Percentiles rank a stretch among this genome's conserved stretches.
Conservation (phyloP, 2,113 vertebrate genomes). For the Ophthalmolycus amberensis region DNA sequence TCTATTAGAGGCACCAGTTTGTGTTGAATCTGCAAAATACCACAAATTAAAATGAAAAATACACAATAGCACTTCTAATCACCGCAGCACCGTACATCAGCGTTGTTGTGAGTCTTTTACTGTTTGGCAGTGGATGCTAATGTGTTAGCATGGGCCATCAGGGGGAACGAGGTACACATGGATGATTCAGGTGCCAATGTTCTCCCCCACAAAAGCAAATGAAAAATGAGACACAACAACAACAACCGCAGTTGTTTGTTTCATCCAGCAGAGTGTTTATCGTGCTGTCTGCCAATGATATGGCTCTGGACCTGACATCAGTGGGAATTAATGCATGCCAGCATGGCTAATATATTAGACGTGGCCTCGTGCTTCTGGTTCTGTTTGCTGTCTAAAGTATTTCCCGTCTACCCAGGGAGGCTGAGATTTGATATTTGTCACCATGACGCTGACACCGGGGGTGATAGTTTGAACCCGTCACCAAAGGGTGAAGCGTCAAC, state of each 20-base stretch:
- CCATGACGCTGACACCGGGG: not conserved
- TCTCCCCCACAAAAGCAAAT: constrained; percentile 27
- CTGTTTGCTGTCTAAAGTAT: constrained; percentile 12
- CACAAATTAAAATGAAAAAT: not conserved
- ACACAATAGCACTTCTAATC: not conserved
- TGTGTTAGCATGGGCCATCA: constrained; percentile 23
- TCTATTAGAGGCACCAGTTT: not conserved
- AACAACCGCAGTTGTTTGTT: constrained; percentile 43
- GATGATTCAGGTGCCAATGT: constrained; percentile 24
- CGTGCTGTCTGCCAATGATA: constrained; percentile 25
- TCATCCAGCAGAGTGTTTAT: constrained; percentile 41
- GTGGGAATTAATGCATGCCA: constrained; percentile 29
- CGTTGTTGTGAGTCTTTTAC: constrained; percentile 12
- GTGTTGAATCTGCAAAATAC: not conserved
- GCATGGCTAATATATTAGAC: constrained; percentile 24
- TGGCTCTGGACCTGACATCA: constrained; percentile 34
- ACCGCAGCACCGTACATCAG: not conserved
- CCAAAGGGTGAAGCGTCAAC: not conserved
- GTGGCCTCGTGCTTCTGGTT: not conserved
- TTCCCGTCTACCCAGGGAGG: constrained; percentile 20
- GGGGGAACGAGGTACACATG: constrained; percentile 30
- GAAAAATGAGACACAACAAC: constrained; percentile 24
- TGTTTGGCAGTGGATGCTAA: constrained; percentile 18
- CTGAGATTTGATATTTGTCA: constrained; percentile 38
- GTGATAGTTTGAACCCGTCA: constrained; percentile 47